Base-by-base conservation (phyloP, 2,888 invertebrate species). In the Mimumesa dahlbomi region DNA sequence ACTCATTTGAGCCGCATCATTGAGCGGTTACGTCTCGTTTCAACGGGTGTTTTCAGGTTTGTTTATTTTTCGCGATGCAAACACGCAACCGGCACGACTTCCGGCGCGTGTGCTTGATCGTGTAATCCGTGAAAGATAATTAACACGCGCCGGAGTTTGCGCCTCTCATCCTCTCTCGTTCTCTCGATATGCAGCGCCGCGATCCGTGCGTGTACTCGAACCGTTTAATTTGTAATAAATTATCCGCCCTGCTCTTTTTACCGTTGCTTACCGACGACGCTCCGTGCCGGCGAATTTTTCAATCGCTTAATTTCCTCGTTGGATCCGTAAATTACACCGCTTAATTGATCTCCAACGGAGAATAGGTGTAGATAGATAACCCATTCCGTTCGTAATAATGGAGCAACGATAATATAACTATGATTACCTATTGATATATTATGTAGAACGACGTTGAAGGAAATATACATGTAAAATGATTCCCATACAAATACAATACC, bases 121-220 rank as follows among this genome's bases (percentile, higher is more conserved):
- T 54, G 77, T 74, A 66, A 77, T 67, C 71, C 74, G 66, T 36
- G 69, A 66, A 67, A 53, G 77, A 72, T 74, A 74, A 77, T 77
- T 77, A 77, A 72, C 77, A 42, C 66, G 59, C 36, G 43, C 49
- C 40, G 52, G 42, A n/a, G 11, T 31, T 50, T 49, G 46, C 46
- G 40, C 48, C 38, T 56, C 25, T 25, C 25, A 3, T 7, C 48
- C 38, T 56, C 25, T 25, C 25, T 7, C 25, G 25, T 25, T 25
- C 13, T 53, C 7, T 29, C 34, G n/a, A 34, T 34, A n/a, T n/a
- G 34, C n/a, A n/a, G 34, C 7, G 11, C 34, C 6, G 2, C 11
- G 34, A 34, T n/a, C 6, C 34, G 4, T 34, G 11, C 18, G n/a
- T 5, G 25, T 13, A 22, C 18, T 14, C 18, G 21, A 31, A 36